These are phyloP conservation scores for Alauda arvensis DNA, from an alignment of 2,797 vertebrate species.

Conservation along the genomic window DNA sequence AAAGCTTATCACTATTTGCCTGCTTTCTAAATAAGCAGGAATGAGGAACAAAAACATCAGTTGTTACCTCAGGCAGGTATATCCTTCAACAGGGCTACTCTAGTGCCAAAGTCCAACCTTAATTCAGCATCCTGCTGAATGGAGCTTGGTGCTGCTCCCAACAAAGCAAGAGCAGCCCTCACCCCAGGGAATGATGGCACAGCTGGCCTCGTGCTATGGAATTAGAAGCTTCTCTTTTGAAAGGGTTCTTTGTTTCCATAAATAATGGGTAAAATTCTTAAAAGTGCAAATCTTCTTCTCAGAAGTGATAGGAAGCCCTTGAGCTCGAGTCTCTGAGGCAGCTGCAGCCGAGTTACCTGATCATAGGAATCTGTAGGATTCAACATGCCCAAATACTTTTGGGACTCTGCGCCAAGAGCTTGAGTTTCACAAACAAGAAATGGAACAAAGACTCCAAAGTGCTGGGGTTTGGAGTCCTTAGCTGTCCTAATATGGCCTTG, in stretches of 20 bases:
- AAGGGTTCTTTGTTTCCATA: conserved; percentile 17
- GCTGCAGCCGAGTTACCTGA: not conserved
- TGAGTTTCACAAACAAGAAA: not conserved
- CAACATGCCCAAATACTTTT: not conserved
- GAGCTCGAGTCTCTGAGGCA: accelerated
- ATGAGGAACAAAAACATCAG: conserved; percentile 38
- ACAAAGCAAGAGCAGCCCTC: not conserved
- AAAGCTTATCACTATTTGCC: conserved; percentile 6
- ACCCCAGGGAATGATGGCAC: not conserved
- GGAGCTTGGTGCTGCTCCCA: not conserved
- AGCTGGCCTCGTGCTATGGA: not conserved
- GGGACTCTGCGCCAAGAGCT: not conserved
- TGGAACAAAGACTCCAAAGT: not conserved
- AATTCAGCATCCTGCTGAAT: not conserved
- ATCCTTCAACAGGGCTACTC: not conserved
- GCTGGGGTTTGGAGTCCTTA: not conserved
- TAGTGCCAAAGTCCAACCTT: not conserved
- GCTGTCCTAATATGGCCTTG: not conserved
- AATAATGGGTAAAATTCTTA: conserved; percentile 2
- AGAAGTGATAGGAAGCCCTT: conserved; percentile 20
- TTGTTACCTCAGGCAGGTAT: conserved; percentile 8
- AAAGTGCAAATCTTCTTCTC: not conserved
- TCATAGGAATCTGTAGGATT: not conserved
- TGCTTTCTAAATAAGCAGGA: conserved; percentile 30
- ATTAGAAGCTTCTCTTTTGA: not conserved